Conservation (phyloP, 2,888 invertebrate genomes). For the Serripes groenlandicus region DNA sequence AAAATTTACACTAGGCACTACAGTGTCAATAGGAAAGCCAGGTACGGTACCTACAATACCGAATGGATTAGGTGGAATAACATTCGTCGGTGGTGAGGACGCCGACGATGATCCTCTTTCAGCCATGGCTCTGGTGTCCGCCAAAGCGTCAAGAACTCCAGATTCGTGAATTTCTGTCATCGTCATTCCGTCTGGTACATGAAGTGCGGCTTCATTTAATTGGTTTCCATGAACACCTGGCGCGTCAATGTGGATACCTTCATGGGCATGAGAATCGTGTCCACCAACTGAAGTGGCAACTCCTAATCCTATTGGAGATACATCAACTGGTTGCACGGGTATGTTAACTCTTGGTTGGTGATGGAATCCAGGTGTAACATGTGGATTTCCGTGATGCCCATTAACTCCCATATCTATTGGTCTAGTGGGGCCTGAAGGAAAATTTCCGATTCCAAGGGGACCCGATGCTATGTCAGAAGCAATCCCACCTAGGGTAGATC, state of each 20-base stretch:
- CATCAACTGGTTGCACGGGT: not conserved
- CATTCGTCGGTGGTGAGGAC: too few species aligned
- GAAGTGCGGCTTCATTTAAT: not conserved
- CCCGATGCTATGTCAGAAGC: not conserved
- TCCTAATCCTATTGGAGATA: too few species aligned
- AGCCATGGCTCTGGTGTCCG: not conserved
- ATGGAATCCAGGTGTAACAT: too few species aligned
- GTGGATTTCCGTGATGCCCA: too few species aligned
- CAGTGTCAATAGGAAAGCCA: not conserved
- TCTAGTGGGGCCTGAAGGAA: not conserved
- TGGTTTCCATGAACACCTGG: not conserved
- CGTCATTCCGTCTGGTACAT: not conserved
- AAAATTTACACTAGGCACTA: not conserved
- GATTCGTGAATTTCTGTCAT: not conserved
- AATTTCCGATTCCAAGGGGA: not conserved
- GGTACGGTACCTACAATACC: not conserved
- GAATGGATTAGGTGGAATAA: not conserved
- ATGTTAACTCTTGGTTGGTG: too few species aligned
- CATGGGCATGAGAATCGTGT: not conserved
- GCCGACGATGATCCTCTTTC: not conserved
- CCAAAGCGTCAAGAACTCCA: not conserved
- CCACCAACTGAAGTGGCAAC: not conserved
- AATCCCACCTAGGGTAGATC: not conserved
- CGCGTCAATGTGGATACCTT: not conserved
- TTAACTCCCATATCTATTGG: too few species aligned